These are phyloP conservation scores for Caenorhabditis doughertyi DNA, from an alignment of 2,888 invertebrate species.

Conservation along the genomic window DNA sequence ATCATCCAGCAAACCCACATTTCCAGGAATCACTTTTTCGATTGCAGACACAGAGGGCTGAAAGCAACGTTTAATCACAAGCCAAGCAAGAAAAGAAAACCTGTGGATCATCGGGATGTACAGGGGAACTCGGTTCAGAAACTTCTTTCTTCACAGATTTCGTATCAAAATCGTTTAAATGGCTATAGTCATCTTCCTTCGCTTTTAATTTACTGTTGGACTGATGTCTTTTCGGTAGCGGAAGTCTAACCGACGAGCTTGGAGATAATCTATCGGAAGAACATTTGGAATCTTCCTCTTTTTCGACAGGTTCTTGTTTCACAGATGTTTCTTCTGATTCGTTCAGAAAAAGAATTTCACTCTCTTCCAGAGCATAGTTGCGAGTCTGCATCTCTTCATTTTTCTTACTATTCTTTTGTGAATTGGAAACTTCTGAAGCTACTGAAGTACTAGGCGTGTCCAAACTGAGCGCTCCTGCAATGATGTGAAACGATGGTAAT, in stretches of 20 bases:
- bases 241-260: too few relatives aligned
- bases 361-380: too few relatives aligned
- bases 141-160: neutral
- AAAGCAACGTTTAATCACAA: neutral
- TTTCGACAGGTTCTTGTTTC: too few relatives aligned
- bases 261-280: too few relatives aligned
- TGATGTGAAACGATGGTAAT: neutral
- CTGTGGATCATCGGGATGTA: constrained; percentile 39
- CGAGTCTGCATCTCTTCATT: too few relatives aligned
- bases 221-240: too few relatives aligned
- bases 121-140: constrained; percentile 5
- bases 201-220: neutral
- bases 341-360: too few relatives aligned
- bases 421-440: neutral
- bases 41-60: constrained; percentile 15
- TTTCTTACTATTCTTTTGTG: neutral
- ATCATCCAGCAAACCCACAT: neutral
- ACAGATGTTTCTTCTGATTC: too few relatives aligned
- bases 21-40: neutral
- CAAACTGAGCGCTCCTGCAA: neutral
- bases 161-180: neutral
- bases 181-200: neutral
- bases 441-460: constrained; percentile 10
- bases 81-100: too few relatives aligned
- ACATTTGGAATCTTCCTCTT: too few relatives aligned